Conservation (phyloP, 37 sponge, comb jelly and placozoan genomes). For the Mnemiopsis leidyi region DNA sequence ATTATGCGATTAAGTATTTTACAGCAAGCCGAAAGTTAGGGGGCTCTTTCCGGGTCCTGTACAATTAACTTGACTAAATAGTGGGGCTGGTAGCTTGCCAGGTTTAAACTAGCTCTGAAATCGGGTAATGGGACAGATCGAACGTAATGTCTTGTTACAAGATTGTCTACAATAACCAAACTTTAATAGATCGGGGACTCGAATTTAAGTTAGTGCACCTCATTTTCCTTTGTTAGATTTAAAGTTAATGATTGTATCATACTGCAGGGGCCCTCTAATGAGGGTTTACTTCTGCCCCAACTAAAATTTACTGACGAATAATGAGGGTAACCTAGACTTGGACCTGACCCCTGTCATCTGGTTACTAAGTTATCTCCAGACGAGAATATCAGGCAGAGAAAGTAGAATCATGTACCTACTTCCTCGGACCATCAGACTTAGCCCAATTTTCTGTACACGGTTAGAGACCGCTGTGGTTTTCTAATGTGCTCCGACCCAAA, state of each 20-base stretch:
- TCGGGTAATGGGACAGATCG: background rate
- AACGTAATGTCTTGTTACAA: background rate
- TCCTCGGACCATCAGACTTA: background rate
- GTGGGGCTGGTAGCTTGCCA: background rate
- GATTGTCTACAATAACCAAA: constrained; percentile 44
- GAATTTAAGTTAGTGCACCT: constrained; percentile 5
- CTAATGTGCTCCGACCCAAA: too few species aligned
- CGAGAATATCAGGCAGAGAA: background rate
- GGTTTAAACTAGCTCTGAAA: background rate
- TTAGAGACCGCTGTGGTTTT: background rate
- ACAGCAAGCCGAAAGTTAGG: background rate
- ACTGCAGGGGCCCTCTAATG: background rate
- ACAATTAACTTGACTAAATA: background rate
- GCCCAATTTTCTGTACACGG: background rate
- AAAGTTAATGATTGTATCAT: constrained; percentile 29
- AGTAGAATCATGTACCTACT: background rate
- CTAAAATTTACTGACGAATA: background rate
- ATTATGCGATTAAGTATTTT: background rate
- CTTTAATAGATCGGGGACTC: background rate
- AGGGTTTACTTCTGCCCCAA: constrained; percentile 1
- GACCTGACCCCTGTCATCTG: background rate
- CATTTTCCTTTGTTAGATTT: constrained; percentile 7
- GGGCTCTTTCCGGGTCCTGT: background rate
- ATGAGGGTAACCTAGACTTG: background rate
- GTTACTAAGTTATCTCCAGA: background rate